A percentile compares a stretch with the other conserved stretches of the same genome.
These are phyloP conservation scores for Manis crassicaudata DNA, from an alignment of 2,797 vertebrate genomes.

Conservation along the genomic window DNA sequence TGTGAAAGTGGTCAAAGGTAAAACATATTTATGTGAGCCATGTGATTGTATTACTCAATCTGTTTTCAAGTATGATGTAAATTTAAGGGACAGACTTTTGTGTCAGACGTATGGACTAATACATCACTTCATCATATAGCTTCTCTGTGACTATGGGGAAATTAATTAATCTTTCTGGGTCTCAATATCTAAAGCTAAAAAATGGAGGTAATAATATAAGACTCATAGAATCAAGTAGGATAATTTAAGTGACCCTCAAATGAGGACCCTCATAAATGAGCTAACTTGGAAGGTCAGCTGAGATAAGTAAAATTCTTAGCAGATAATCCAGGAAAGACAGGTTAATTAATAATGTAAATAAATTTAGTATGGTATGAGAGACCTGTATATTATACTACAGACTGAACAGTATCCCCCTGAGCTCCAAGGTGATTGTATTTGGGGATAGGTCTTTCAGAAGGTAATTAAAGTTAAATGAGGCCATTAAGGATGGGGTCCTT, in stretches of 20 bases:
- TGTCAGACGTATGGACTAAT: background rate
- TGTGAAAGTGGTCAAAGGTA: background rate
- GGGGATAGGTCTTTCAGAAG: background rate
- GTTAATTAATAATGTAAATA: background rate
- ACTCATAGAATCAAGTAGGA: background rate
- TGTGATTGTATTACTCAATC: background rate
- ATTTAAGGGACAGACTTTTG: background rate
- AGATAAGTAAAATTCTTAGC: background rate
- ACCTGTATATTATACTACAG: background rate
- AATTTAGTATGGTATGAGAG: background rate
- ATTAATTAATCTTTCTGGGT: background rate
- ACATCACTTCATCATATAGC: background rate
- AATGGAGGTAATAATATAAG: background rate
- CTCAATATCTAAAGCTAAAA: background rate
- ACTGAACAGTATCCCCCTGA: background rate
- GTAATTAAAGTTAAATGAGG: background rate
- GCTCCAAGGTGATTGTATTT: background rate
- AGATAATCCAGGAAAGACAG: background rate
- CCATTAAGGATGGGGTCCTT: background rate
- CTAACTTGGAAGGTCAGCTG: background rate
- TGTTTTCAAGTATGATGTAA: background rate
- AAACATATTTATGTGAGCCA: background rate
- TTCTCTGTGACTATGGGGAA: background rate
- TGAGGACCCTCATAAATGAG: background rate
- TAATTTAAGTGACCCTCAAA: background rate